These are phyloP conservation scores for Nycticryphes semicollaris DNA, from an alignment of 2,113 vertebrate genomes.

Conservation along the genomic window DNA sequence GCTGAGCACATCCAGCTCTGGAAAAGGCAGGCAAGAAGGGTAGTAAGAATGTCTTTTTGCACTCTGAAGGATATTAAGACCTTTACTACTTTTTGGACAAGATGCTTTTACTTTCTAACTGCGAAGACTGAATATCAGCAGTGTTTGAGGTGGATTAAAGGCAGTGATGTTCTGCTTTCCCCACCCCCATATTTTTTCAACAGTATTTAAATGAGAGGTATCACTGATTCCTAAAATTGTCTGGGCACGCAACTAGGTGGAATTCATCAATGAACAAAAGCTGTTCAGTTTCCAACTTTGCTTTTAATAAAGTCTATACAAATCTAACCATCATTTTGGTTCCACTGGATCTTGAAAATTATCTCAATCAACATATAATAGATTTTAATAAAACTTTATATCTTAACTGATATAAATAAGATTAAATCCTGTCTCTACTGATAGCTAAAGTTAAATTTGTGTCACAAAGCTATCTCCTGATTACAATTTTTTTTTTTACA, in stretches of 20 bases:
- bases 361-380: not conserved
- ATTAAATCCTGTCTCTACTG: not conserved
- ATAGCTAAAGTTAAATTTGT: not conserved
- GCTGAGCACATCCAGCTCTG: not conserved
- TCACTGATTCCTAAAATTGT: not conserved
- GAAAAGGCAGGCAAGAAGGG: not conserved
- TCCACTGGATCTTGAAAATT: not conserved
- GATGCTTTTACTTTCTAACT: not conserved
- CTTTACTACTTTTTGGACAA: not conserved
- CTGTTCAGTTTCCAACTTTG: not conserved
- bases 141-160: not conserved
- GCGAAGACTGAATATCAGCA: not conserved
- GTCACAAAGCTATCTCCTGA: not conserved
- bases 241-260: not conserved
- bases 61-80: not conserved
- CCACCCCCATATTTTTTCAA: not conserved
- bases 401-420: not conserved
- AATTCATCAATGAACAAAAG: not conserved
- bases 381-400: not conserved
- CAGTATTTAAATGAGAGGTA: not conserved
- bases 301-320: not conserved
- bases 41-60: not conserved
- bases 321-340: not conserved
- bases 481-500: not conserved
- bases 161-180: fast-evolving